phyloP scores from a whole-genome alignment of 2,113 vertebrate genomes.

The Callospermophilus lateralis region DNA sequence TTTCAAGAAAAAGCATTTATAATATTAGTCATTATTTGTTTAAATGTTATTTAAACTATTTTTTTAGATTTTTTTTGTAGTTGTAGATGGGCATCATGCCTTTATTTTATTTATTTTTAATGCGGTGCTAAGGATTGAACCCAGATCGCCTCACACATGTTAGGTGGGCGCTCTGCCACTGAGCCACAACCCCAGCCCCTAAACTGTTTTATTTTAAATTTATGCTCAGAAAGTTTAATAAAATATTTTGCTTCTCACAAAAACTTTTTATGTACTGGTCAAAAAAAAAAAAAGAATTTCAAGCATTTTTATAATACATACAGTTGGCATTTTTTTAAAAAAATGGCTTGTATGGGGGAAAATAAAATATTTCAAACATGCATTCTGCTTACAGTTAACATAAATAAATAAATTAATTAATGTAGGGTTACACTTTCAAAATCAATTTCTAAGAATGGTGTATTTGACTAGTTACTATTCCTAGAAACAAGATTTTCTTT shows the following conservation, averaged over 20 bases:
- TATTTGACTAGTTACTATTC: not conserved
- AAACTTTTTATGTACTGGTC: not conserved
- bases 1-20: slow-evolving; percentile 58
- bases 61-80: too few species aligned
- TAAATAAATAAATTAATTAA: not conserved
- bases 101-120: too few species aligned
- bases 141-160: too few species aligned
- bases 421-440: not conserved
- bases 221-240: slow-evolving; percentile 63
- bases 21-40: not conserved
- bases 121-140: too few species aligned
- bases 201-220: slow-evolving; percentile 71
- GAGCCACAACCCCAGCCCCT: not conserved
- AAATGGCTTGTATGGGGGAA: not conserved
- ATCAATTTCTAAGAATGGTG: not conserved
- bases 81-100: too few species aligned
- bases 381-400: not conserved
- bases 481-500: not conserved
- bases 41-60: slow-evolving; percentile 69
- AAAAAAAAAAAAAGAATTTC: not conserved
- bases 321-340: not conserved
- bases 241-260: not conserved
- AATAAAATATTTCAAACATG: not conserved
- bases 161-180: too few species aligned
- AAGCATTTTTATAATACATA: not conserved